phyloP scores from a whole-genome alignment of 2,888 invertebrate genomes.

The Craniophora ligustri region DNA sequence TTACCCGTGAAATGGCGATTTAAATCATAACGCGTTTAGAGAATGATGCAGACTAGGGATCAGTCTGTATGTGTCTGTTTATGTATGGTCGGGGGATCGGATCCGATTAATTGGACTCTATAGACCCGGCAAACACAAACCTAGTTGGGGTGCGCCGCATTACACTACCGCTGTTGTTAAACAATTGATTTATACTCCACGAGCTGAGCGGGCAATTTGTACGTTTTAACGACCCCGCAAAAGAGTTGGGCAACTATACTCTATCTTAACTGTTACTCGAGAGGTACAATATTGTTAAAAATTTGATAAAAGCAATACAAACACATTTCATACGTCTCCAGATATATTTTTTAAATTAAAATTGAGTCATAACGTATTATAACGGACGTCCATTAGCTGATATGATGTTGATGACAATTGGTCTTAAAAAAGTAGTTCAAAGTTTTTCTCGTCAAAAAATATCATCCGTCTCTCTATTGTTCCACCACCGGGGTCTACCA shows the following conservation, averaged over 20 bases:
- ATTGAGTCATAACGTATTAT: no score
- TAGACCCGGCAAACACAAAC: conserved; percentile 66
- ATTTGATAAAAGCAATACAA: no score
- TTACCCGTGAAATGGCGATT: conserved; percentile 66
- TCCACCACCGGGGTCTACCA: no score
- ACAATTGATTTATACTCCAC: conserved; percentile 59
- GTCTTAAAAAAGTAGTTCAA: no score
- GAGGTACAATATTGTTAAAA: no score
- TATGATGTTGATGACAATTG: no score
- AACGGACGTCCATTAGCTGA: not conserved
- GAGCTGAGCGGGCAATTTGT: conserved; percentile 28
- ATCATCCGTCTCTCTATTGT: no score
- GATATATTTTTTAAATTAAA: no score
- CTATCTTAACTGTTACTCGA: conserved; percentile 19
- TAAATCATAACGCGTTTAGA: conserved; percentile 70
- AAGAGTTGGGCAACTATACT: conserved; percentile 46
- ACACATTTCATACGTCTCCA: no score
- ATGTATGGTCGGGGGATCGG: conserved; percentile 62
- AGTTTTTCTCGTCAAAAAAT: no score
- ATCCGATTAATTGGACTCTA: conserved; percentile 76
- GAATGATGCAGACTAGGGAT: conserved; percentile 47
- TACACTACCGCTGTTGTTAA: conserved; percentile 60
- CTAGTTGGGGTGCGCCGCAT: conserved; percentile 63
- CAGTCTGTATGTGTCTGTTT: conserved; percentile 62
- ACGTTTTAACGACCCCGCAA: conserved; percentile 37